Evolutionary conservation across 2,888 invertebrate genomes (phyloP), one percentile per base, ranked within the genome.

Genomic region (Pachycephus smyrnensis): DNA sequence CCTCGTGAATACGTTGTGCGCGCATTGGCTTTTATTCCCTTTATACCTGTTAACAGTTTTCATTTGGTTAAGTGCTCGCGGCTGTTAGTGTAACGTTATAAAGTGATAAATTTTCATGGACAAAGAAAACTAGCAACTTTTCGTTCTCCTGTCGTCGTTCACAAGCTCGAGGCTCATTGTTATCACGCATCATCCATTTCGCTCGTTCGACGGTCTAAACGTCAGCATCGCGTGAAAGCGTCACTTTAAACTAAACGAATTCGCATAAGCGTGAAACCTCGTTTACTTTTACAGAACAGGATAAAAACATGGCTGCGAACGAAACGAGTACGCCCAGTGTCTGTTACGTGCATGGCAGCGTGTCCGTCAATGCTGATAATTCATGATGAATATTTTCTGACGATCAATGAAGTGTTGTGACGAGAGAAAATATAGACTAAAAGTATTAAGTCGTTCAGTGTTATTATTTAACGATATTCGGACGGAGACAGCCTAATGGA

Each of bases 31-130:
- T 55, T 55, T 55, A 55, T 55, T 71, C 71, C 32, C 71, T 71
- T 32, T 71, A 31, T 55, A 55, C 71, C 32, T 32, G 71, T 33
- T 71, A 71, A 71, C 71, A 71, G 71, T 71, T 71, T 71, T 71
- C 71, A 71, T 71, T 71, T 33, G 71, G 71, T 15, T 71, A 71
- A 71, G 71, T 71, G 71, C 32, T 71, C 23, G 55, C 55, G 55
- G 23, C 55, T 55, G 55, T 55, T 55, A 23, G 55, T 55, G 55
- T 55, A 55, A 55, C 55, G 55, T 55, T 55, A 23, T 55, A 23
- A 55, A 55, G 55, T 55, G 55, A 55, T 55, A 23, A 55, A 55
- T 55, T 55, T 23, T 55, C 55, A 55, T 23, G 55, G 55, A 55
- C 55, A 55, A 55, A 23, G 55, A 55, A 55, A 55, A 6, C 23